A percentile compares a stretch with the other conserved stretches of the same genome.
Evolutionary conservation across 1,140 invertebrate genomes (phyloP).

Genomic region (Vanessa tameamea): DNA sequence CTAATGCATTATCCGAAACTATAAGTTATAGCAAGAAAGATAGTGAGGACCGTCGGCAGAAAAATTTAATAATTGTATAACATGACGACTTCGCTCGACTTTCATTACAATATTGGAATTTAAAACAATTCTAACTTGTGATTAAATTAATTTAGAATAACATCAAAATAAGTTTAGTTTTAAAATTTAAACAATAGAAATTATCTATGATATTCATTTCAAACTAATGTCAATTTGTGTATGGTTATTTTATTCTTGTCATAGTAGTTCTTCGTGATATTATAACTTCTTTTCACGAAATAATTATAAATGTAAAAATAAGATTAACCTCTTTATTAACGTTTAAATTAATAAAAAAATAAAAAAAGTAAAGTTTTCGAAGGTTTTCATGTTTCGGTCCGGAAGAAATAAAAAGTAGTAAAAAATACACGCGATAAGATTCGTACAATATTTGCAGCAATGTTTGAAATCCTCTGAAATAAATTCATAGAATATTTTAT

Average conservation of each 20-base stretch:
- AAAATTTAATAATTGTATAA: slow-evolving; percentile 15
- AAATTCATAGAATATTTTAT: slow-evolving; percentile 80
- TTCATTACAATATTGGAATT: not conserved
- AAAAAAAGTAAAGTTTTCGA: not conserved
- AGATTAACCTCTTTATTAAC: not conserved
- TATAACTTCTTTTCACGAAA: too few species aligned
- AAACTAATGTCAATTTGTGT: too few species aligned
- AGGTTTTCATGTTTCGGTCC: slow-evolving; percentile 7
- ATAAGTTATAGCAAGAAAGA: slow-evolving; percentile 75
- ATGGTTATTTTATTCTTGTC: too few species aligned
- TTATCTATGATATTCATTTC: too few species aligned
- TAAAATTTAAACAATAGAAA: too few species aligned
- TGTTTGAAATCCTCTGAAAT: slow-evolving; percentile 71
- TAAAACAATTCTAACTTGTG: not conserved
- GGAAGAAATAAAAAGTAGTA: slow-evolving; percentile 25
- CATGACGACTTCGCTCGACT: not conserved
- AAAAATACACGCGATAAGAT: slow-evolving; percentile 49
- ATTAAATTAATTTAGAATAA: not conserved
- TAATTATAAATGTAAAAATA: too few species aligned
- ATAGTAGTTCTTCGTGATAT: too few species aligned
- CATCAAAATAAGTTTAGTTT: too few species aligned
- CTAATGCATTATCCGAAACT: slow-evolving; percentile 80
- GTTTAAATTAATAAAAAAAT: not conserved
- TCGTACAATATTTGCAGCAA: slow-evolving; percentile 60
- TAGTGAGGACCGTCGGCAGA: slow-evolving; percentile 47